A percentile compares a stretch with the other conserved stretches of the same genome.
phyloP scores from a whole-genome alignment of 2,888 invertebrate species.

The Philhelius pedissequus region DNA sequence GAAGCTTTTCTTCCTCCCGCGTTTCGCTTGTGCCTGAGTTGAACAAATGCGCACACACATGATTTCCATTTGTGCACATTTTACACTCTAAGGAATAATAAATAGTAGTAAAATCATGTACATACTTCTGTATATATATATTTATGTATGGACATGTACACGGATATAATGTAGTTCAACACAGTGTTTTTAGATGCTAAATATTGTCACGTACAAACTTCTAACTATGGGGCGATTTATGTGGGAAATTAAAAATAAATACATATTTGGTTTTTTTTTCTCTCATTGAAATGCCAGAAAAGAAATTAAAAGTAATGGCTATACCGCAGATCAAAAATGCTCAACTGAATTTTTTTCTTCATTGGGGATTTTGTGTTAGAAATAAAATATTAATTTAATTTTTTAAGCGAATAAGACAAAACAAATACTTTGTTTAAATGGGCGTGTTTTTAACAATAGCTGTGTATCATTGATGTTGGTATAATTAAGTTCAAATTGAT shows the following conservation, averaged over 20 bases:
- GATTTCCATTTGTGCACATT: conserved; percentile 10
- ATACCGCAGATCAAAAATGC: background rate
- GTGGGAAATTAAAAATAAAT: background rate
- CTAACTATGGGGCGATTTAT: background rate
- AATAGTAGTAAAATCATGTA: conserved; percentile 11
- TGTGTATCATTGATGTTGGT: too few species aligned
- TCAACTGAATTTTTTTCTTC: too few species aligned
- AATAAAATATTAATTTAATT: too few species aligned
- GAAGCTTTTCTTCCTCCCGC: conserved; percentile 53
- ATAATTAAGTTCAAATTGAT: too few species aligned
- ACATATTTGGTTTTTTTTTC: background rate
- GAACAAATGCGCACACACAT: conserved; percentile 27
- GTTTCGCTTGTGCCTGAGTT: conserved; percentile 46
- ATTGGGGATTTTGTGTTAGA: too few species aligned
- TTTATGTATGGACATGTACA: background rate
- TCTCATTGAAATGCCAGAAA: background rate
- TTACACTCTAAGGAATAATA: conserved; percentile 36
- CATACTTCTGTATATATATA: background rate
- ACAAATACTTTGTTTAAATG: too few species aligned
- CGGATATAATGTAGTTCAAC: background rate
- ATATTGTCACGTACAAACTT: conserved; percentile 34
- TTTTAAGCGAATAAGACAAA: too few species aligned
- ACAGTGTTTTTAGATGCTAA: conserved; percentile 3
- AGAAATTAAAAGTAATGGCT: background rate
- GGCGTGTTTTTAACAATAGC: too few species aligned